These are phyloP conservation scores for Rhea pennata DNA, from an alignment of 2,113 vertebrate species.

Conservation along the genomic window DNA sequence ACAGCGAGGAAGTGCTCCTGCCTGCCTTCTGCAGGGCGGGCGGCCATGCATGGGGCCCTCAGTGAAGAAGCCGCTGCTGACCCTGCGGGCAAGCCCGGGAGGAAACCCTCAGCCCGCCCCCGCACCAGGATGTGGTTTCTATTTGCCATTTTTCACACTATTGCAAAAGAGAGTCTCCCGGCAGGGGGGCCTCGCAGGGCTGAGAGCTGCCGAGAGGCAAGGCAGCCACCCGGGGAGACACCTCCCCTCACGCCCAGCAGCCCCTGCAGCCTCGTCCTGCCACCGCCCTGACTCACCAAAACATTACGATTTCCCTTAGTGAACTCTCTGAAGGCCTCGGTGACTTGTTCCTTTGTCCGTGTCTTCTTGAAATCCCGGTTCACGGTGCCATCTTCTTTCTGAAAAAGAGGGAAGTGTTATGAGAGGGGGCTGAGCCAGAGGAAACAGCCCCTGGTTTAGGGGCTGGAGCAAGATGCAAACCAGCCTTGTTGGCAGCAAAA, in stretches of 20 bases:
- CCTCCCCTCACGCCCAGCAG: neutral
- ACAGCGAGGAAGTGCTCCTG: too few relatives aligned
- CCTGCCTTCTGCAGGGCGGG: too few relatives aligned
- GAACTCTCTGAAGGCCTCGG: constrained; percentile 89
- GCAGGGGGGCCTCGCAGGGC: neutral
- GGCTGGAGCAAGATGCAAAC: neutral
- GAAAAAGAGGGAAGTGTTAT: neutral
- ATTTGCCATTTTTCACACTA: neutral
- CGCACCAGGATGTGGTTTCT: neutral
- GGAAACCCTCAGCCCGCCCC: neutral
- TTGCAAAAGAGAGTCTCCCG: neutral
- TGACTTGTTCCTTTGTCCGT: constrained; percentile 91
- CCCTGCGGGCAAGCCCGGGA: too few relatives aligned
- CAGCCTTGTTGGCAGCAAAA: neutral
- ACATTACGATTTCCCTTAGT: constrained; percentile 89
- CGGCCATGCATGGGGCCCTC: too few relatives aligned
- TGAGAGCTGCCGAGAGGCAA: neutral
- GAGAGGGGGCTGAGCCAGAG: neutral
- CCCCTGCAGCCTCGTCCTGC: neutral
- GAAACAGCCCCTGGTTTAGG: neutral
- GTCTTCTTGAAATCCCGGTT: constrained; percentile 99
- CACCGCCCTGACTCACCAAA: constrained; percentile 82
- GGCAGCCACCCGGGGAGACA: neutral
- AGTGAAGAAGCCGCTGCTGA: too few relatives aligned
- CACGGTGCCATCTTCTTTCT: constrained; percentile 97